These are phyloP conservation scores for Diarsia dahlii DNA, from an alignment of 2,888 invertebrate genomes.

Conservation along the genomic window DNA sequence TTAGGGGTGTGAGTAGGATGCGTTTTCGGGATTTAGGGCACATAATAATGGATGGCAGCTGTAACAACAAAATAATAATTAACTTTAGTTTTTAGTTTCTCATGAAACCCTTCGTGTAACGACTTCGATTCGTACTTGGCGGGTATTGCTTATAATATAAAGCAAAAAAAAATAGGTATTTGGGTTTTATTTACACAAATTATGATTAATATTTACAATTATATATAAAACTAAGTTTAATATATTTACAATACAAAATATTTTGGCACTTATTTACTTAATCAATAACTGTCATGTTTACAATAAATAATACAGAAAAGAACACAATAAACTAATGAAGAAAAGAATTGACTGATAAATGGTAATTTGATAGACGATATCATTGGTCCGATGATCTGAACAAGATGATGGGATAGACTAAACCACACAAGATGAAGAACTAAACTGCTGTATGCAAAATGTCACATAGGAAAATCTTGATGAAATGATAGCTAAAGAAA, in stretches of 20 bases:
- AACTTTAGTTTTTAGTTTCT: background rate
- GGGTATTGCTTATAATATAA: background rate
- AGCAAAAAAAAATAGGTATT: background rate
- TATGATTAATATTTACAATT: slow-evolving; percentile 17
- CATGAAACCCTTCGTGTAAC: background rate
- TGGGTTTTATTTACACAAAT: slow-evolving; percentile 36
- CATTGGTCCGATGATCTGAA: too few species aligned
- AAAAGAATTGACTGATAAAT: too few species aligned
- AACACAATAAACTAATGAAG: background rate
- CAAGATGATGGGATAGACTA: too few species aligned
- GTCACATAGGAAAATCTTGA: too few species aligned
- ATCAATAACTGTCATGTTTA: background rate
- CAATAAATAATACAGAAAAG: background rate
- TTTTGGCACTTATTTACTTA: background rate
- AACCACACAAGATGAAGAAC: too few species aligned
- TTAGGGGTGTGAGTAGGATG: background rate
- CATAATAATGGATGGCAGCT: background rate
- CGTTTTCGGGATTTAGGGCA: background rate
- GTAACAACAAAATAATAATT: background rate
- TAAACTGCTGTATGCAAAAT: too few species aligned
- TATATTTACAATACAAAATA: slow-evolving; percentile 12
- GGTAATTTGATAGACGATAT: too few species aligned
- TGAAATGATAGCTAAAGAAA: background rate
- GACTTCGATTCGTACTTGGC: background rate
- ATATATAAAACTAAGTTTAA: background rate